These are phyloP conservation scores for Abrostola tripartita DNA, from an alignment of 2,888 invertebrate species.

Conservation along the genomic window DNA sequence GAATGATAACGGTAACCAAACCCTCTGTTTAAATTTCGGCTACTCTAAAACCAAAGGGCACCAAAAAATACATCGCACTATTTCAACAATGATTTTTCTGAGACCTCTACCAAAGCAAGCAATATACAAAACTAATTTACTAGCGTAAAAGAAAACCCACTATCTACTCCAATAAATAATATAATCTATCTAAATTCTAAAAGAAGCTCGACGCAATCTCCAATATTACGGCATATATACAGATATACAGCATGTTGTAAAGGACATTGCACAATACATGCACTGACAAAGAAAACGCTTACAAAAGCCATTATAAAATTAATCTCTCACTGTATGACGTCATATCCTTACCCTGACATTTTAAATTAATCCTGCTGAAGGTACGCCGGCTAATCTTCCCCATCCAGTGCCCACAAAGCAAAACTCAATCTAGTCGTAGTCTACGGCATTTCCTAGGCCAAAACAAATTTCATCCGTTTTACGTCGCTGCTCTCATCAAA, in stretches of 20 bases:
- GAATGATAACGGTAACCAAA: too few relatives aligned
- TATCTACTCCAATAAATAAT: too few relatives aligned
- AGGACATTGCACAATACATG: not conserved
- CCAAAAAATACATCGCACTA: too few relatives aligned
- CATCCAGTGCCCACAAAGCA: conserved; percentile 55
- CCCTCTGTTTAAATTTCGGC: too few relatives aligned
- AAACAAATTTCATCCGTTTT: conserved; percentile 62
- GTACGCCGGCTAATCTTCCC: conserved; percentile 43
- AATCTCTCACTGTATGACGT: not conserved
- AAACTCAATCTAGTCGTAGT: conserved; percentile 58
- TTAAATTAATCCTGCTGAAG: conserved; percentile 48
- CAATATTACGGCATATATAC: not conserved
- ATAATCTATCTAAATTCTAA: too few relatives aligned
- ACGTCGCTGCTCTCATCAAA: conserved; percentile 52
- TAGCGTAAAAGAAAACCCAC: too few relatives aligned
- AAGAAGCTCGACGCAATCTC: not conserved
- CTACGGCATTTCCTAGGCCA: conserved; percentile 57
- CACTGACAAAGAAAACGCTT: not conserved
- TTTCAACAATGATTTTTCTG: too few relatives aligned
- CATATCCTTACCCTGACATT: conserved; percentile 17
- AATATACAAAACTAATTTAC: too few relatives aligned
- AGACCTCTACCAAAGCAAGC: too few relatives aligned
- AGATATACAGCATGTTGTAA: not conserved
- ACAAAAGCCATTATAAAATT: not conserved
- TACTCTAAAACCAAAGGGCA: too few relatives aligned